These are phyloP conservation scores for Eurystomus gularis DNA, from an alignment of 2,113 vertebrate species.

Conservation along the genomic window DNA sequence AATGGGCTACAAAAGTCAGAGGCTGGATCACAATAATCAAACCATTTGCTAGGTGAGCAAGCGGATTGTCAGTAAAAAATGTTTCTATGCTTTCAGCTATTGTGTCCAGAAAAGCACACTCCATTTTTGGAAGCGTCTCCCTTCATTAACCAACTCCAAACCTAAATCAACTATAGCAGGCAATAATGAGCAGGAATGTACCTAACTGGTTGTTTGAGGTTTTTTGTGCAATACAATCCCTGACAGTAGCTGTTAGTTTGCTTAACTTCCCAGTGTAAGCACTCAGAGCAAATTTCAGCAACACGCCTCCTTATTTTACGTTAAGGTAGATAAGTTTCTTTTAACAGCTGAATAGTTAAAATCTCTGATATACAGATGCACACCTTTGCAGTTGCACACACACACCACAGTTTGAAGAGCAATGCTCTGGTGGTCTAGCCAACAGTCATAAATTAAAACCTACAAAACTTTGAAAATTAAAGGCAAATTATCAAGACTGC, in stretches of 20 bases:
- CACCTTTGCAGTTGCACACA: neutral
- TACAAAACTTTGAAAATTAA: neutral
- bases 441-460: neutral
- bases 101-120: neutral
- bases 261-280: neutral
- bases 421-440: neutral
- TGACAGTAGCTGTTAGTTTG: neutral
- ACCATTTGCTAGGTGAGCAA: neutral
- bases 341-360: neutral
- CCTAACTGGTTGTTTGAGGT: neutral
- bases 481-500: neutral
- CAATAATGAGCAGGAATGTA: neutral
- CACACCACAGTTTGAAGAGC: neutral
- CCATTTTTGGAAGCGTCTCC: neutral
- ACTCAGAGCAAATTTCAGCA: neutral
- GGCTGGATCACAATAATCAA: neutral
- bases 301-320: neutral
- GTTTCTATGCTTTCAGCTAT: neutral
- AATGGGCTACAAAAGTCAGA: slow-evolving; percentile 45
- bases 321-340: neutral
- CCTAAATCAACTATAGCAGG: neutral
- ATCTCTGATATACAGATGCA: neutral
- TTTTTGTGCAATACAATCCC: neutral
- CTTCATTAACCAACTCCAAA: neutral
- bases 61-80: neutral